Percentiles rank a stretch among this genome's conserved stretches.
These are phyloP conservation scores for Smithornis capensis DNA, from an alignment of 2,113 vertebrate species.

Conservation along the genomic window DNA sequence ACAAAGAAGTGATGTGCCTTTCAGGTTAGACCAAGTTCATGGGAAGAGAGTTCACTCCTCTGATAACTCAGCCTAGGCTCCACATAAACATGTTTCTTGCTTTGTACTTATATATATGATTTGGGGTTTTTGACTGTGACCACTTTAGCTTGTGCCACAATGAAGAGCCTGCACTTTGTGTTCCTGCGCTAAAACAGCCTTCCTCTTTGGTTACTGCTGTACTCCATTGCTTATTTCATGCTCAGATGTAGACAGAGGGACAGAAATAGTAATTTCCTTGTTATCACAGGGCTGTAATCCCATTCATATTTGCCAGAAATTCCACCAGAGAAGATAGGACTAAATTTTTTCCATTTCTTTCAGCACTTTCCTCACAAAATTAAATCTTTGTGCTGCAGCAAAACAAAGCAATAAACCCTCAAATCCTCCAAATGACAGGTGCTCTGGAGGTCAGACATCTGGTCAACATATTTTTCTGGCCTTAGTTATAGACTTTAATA, in stretches of 20 bases:
- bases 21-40: background rate
- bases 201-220: background rate
- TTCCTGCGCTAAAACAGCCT: background rate
- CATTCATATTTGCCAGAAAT: background rate
- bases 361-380: background rate
- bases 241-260: background rate
- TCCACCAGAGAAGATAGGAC: background rate
- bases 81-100: background rate
- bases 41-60: background rate
- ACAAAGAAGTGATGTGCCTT: background rate
- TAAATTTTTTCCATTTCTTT: background rate
- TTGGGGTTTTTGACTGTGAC: background rate
- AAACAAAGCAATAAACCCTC: background rate
- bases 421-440: background rate
- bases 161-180: background rate
- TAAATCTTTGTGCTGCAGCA: background rate
- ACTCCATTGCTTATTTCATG: background rate
- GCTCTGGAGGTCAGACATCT: background rate
- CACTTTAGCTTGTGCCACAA: background rate
- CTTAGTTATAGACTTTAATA: background rate
- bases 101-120: accelerated
- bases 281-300: background rate
- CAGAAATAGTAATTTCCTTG: background rate
- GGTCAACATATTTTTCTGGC: background rate
- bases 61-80: background rate